Evolutionary conservation across 2,888 invertebrate species (phyloP), one percentile per base, ranked within the genome.

Genomic region (Phlogophora meticulosa): DNA sequence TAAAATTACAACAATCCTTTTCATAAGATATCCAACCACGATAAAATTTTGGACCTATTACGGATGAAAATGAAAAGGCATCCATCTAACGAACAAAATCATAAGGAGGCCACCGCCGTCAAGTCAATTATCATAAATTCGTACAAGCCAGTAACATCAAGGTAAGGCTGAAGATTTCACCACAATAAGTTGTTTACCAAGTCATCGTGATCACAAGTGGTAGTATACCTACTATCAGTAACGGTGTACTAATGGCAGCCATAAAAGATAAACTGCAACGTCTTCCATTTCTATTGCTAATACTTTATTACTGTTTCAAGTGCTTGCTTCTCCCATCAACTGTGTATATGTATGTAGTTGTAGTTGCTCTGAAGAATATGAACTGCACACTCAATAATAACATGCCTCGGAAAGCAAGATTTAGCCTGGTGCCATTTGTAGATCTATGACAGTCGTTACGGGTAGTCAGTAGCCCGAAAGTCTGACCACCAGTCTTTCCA

Each of bases 211-310:
- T 43, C 38, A 36, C 45, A 66, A 61, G 66, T 45, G 53, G 56
- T 38, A 55, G 55, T 55, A 60, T 17, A 55, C 46, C 46, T 61
- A 67, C 61, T 45, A 17, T 43, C 62, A 34, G 17, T 58, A 78
- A 72, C 72, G 49, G 52, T 43, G 57, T 72, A 67, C 42, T 61
- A 77, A 77, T 58, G 49, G 46, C 9, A 24, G 32, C 36, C 45
- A 57, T 75, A 77, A 77, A 53, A 57, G 52, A 72, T 77, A 77
- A 4, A 71, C 58, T n/a, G 28, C 28, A 28, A 28, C 65, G 46
- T 64, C 46, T 38, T 57, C 34, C 20, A 57, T 65, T 64, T 34
- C 59, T 71, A 65, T 45, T 60, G 10, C 76, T 48, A 48, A 52
- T 56, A 60, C 24, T 57, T 67, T 61, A 75, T 72, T 57, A 45